These are phyloP conservation scores for Diacarnus erythraeanus DNA, from an alignment of 37 sponge, comb jelly and placozoan genomes.

Conservation along the genomic window DNA sequence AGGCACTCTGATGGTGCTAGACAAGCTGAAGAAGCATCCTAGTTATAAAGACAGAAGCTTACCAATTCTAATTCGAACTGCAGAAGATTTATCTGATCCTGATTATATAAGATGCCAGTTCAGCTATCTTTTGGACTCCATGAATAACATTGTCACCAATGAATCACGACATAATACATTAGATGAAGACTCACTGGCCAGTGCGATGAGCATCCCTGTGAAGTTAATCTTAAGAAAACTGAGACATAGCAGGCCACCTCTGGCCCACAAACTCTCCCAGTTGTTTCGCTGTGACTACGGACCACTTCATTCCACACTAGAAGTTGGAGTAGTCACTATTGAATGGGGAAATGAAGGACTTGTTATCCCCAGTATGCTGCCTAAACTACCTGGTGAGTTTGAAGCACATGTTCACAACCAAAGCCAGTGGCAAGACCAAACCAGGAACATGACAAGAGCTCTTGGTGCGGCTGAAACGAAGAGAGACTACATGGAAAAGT, in stretches of 20 bases:
- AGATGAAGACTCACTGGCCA: neutral
- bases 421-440: neutral
- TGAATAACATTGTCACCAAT: neutral
- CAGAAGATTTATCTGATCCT: neutral
- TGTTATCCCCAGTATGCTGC: neutral
- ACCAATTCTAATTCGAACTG: neutral
- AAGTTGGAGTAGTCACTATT: constrained; percentile 1
- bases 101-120: constrained; percentile 7
- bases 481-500: neutral
- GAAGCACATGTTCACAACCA: neutral
- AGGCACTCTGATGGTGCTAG: neutral
- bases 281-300: constrained; percentile 4
- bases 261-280: neutral
- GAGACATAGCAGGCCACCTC: neutral
- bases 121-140: constrained; percentile 9
- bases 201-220: neutral
- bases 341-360: neutral
- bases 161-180: neutral
- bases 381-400: constrained; percentile 2
- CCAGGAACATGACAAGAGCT: neutral
- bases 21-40: neutral
- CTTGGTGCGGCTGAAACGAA: neutral
- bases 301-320: constrained; percentile 13
- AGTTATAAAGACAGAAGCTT: neutral
- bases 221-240: neutral